phyloP scores from a whole-genome alignment of 2,113 vertebrate species.

The Pollimyrus isidori region DNA sequence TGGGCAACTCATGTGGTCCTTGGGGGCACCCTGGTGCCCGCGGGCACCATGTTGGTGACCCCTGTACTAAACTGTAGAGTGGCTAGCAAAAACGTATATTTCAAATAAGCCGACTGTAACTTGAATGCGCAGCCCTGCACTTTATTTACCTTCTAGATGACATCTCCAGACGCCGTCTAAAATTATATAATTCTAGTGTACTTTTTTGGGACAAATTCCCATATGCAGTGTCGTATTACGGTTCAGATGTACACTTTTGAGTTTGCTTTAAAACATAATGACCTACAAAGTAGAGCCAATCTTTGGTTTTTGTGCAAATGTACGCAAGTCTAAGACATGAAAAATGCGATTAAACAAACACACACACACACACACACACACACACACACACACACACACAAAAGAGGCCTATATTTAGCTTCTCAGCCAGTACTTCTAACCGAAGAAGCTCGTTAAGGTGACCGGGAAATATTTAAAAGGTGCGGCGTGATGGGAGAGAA shows the following conservation, averaged over 20 bases:
- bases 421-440: background rate
- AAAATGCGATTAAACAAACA: background rate
- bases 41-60: no score
- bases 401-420: background rate
- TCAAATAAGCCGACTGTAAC: background rate
- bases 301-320: background rate
- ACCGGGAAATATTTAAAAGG: background rate
- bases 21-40: no score
- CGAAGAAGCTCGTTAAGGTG: background rate
- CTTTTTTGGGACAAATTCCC: background rate
- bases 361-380: no score
- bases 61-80: background rate
- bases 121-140: background rate
- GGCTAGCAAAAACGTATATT: background rate
- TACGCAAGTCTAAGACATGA: background rate
- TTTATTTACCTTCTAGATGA: background rate
- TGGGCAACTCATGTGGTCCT: no score
- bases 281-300: background rate
- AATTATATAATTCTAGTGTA: background rate
- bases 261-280: background rate
- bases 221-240: background rate
- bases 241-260: background rate
- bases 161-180: background rate
- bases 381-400: no score
- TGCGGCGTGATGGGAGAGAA: background rate